Evolutionary conservation across 2,113 vertebrate genomes (phyloP).

Genomic region (Sander vitreus): DNA sequence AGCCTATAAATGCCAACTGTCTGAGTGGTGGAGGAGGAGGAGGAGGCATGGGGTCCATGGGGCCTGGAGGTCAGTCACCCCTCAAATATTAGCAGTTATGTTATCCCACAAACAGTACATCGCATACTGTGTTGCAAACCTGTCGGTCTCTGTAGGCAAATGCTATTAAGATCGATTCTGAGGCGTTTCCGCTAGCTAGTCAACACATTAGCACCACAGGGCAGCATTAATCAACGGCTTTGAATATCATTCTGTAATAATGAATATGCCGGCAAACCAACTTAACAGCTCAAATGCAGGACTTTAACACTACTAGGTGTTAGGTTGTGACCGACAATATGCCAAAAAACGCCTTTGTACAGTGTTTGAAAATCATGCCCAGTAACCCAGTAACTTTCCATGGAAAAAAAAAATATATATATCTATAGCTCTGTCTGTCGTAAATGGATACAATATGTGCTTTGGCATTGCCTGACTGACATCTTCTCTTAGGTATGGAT

Average conservation of each 20-base stretch:
- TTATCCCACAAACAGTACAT: background rate
- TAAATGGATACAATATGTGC: background rate
- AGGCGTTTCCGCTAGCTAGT: background rate
- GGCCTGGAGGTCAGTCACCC: slow-evolving; percentile 89
- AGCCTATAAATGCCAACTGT: slow-evolving; percentile 94
- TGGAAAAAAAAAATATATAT: too few species aligned
- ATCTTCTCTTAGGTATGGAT: slow-evolving; percentile 87
- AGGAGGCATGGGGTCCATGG: slow-evolving; percentile 90
- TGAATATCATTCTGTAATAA: background rate
- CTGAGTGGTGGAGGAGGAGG: slow-evolving; percentile 88
- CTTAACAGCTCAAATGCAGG: background rate
- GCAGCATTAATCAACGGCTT: background rate
- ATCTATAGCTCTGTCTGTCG: too few species aligned
- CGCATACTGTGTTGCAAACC: background rate
- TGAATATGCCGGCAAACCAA: background rate
- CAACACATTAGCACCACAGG: background rate
- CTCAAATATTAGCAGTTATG: background rate
- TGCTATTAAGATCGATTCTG: background rate
- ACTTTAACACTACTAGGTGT: background rate
- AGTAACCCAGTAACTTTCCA: background rate
- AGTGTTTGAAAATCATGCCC: background rate
- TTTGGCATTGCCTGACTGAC: background rate
- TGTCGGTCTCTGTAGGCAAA: background rate
- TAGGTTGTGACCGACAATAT: background rate
- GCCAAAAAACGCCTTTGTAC: background rate